Evolutionary conservation across 1,140 invertebrate genomes (phyloP).

Genomic region (Ylistrum balloti): DNA sequence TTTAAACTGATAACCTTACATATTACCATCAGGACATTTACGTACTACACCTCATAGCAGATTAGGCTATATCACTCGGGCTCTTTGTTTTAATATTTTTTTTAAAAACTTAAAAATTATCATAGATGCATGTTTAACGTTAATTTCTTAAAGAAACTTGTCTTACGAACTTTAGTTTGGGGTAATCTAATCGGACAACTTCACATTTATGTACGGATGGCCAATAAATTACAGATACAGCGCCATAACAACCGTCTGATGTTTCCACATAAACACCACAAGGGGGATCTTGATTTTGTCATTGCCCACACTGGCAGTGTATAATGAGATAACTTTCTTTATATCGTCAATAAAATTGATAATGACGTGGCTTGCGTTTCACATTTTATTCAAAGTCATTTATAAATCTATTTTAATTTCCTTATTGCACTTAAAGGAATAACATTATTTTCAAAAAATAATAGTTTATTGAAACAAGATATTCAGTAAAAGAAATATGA

Average conservation of each 20-base stretch:
- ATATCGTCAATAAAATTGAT: background rate
- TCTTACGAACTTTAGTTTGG: background rate
- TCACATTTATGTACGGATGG: background rate
- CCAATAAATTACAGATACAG: conserved; percentile 5
- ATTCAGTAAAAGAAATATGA: no score
- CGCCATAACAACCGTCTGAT: background rate
- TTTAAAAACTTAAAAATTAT: background rate
- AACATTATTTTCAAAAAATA: background rate
- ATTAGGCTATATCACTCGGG: background rate
- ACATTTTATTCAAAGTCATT: background rate
- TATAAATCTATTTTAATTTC: background rate
- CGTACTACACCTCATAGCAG: background rate
- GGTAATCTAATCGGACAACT: background rate
- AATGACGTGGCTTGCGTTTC: background rate
- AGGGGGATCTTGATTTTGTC: background rate
- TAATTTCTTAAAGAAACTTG: background rate
- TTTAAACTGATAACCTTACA: background rate
- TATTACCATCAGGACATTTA: background rate
- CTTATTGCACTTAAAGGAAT: background rate
- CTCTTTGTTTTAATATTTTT: background rate
- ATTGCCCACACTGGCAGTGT: background rate
- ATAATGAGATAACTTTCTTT: background rate
- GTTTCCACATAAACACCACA: background rate
- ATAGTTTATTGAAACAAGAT: background rate
- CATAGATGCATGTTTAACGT: background rate